Evolutionary conservation across 2,888 invertebrate genomes (phyloP), one percentile per base, ranked within the genome.

Genomic region (Cantharis flavilabris): DNA sequence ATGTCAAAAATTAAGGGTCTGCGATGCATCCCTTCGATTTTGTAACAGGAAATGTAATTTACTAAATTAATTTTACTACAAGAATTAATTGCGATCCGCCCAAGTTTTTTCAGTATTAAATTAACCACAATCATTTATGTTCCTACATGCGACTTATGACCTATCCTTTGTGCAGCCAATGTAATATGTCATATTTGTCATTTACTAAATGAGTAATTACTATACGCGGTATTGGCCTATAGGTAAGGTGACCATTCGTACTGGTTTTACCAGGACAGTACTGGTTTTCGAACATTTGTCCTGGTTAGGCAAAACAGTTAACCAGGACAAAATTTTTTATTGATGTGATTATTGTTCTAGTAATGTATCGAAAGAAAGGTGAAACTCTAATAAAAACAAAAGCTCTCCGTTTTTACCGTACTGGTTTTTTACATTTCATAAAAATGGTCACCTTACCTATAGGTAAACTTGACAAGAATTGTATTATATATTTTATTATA

Each of bases 131-230:
- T 67, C 65, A 18, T 18, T 64, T 67, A 49, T 18, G 65, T 26
- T 67, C n/a, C 26, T 67, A 67, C 23, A 16, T 64, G 5, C 65
- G 23, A 67, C 33, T 70, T 70, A 70, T 70, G 33, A 30, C 28
- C 33, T 73, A 70, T 72, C 81, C 81, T 80, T 80, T 80, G 79
- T 82, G 80, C 82, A 83, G 82, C 82, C 82, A 85, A 86, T 86
- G 85, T 85, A 87, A 86, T 86, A 87, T 86, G 86, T 87, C 87
- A 87, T 86, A 85, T 87, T 62, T 86, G 86, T 86, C 86, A 86
- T 87, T 86, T 85, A 84, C 83, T 83, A 84, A 86, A 86, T 86
- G 86, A 87, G 85, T 87, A 87, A 87, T 87, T 87, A 86, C 85
- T 83, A 83, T 84, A 84, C 85, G 7, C 49, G 49, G 85, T 87